A percentile compares a stretch with the other conserved stretches of the same genome.
phyloP scores from a whole-genome alignment of 2,113 vertebrate genomes.

The Clarias gariepinus region DNA sequence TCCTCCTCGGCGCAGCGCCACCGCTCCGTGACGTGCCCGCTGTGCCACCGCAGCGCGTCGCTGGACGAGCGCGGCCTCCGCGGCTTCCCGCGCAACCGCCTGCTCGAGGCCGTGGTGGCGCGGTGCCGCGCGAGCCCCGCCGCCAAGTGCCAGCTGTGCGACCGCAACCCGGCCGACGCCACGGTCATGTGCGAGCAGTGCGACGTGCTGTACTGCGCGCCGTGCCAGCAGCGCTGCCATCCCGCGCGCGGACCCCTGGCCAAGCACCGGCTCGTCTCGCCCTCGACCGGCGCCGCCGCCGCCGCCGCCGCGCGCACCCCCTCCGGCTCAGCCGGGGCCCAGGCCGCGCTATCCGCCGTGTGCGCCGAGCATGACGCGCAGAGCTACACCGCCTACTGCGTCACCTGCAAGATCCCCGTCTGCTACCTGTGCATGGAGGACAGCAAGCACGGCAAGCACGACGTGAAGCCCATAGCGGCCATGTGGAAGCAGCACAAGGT shows the following conservation, averaged over 20 bases:
- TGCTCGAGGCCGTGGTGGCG: conserved; percentile 89
- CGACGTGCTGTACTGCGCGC: conserved; percentile 87
- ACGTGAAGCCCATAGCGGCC: conserved; percentile 84
- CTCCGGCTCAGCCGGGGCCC: not conserved
- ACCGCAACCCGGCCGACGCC: conserved; percentile 78
- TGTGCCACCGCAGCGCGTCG: conserved; percentile 93
- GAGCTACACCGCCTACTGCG: conserved; percentile 92
- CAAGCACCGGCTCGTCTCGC: conserved; percentile 86
- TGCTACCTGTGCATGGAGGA: conserved; percentile 91
- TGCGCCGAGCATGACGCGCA: conserved; percentile 94
- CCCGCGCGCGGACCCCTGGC: conserved; percentile 92
- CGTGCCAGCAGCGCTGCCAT: conserved; percentile 93
- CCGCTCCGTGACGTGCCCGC: conserved; percentile 91
- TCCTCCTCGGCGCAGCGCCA: conserved; percentile 62
- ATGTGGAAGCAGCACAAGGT: conserved; percentile 99
- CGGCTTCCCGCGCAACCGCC: conserved; percentile 90
- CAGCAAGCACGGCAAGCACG: conserved; percentile 86
- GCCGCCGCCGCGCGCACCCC: conserved; percentile 65
- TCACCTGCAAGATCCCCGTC: conserved; percentile 84
- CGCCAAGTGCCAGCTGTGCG: conserved; percentile 77
- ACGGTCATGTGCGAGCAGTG: conserved; percentile 87
- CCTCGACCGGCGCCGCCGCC: conserved; percentile 52
- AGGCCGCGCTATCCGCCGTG: conserved; percentile 62
- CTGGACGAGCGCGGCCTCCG: conserved; percentile 90
- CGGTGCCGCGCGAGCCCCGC: conserved; percentile 76